These are phyloP conservation scores for Aspidoscelis tigris DNA, from an alignment of 2,113 vertebrate genomes.

Conservation along the genomic window DNA sequence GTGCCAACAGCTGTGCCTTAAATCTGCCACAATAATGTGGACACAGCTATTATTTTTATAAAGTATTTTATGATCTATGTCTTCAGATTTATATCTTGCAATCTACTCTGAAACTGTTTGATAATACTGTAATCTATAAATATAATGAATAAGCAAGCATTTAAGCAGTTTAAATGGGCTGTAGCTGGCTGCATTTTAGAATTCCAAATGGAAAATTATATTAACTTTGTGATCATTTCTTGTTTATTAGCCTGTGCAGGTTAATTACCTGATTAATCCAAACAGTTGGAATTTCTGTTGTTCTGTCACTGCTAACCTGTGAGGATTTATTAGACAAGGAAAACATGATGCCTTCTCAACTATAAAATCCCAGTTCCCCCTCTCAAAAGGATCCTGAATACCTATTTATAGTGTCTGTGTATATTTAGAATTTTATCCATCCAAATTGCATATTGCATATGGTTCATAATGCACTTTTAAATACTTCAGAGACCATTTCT, in stretches of 20 bases:
- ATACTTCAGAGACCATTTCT: not conserved
- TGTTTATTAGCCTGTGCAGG: not conserved
- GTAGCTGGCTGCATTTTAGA: not conserved
- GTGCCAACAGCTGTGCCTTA: too few species aligned
- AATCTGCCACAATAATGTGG: too few species aligned
- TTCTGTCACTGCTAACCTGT: not conserved
- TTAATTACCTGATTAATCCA: not conserved
- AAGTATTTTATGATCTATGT: too few species aligned
- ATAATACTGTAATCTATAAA: too few species aligned
- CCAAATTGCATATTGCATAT: not conserved
- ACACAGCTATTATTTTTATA: too few species aligned
- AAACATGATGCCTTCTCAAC: not conserved
- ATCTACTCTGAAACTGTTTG: too few species aligned
- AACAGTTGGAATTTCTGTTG: not conserved
- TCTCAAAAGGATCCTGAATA: not conserved
- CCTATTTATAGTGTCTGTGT: not conserved
- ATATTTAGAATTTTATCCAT: not conserved
- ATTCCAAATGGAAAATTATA: not conserved
- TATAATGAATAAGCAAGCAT: too few species aligned
- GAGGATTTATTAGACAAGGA: not conserved
- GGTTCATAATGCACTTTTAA: constrained; percentile 3
- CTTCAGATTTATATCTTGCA: too few species aligned
- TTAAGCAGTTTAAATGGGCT: too few species aligned
- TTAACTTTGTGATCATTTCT: not conserved
- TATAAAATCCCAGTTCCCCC: not conserved